A percentile compares a stretch with the other conserved stretches of the same genome.
phyloP scores from a whole-genome alignment of 2,888 invertebrate genomes.

The Amphimallon solstitiale region DNA sequence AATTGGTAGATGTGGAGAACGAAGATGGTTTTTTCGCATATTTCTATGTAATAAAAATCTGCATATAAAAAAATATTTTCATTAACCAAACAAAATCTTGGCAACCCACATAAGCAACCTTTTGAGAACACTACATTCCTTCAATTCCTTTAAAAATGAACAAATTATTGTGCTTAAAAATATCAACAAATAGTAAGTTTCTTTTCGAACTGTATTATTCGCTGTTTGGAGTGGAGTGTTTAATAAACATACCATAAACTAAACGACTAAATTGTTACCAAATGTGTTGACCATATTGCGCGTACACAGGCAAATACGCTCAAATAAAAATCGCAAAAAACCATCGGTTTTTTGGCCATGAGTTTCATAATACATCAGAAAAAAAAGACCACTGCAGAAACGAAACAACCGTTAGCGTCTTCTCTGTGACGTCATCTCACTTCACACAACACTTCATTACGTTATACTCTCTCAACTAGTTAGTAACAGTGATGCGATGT shows the following conservation, averaged over 20 bases:
- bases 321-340: slow-evolving; percentile 19
- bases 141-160: no score
- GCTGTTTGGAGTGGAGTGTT: neutral
- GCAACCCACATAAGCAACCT: no score
- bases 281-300: slow-evolving; percentile 8
- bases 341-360: neutral
- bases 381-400: slow-evolving; percentile 7
- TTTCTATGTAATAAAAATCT: no score
- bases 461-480: neutral
- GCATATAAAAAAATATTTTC: no score
- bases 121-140: no score
- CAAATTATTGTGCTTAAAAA: no score
- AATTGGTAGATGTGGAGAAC: no score
- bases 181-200: no score
- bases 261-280: slow-evolving; percentile 1
- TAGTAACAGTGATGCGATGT: neutral
- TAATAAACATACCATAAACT: neutral
- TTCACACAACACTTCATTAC: slow-evolving; percentile 16
- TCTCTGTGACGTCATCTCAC: slow-evolving; percentile 21
- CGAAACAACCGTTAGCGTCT: slow-evolving; percentile 4
- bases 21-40: no score
- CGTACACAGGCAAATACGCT: neutral
- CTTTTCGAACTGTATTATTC: no score
- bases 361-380: slow-evolving; percentile 9
- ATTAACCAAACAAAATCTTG: no score